Base-by-base conservation (phyloP, 1,140 invertebrate genomes). In the Drosophila lowei region DNA sequence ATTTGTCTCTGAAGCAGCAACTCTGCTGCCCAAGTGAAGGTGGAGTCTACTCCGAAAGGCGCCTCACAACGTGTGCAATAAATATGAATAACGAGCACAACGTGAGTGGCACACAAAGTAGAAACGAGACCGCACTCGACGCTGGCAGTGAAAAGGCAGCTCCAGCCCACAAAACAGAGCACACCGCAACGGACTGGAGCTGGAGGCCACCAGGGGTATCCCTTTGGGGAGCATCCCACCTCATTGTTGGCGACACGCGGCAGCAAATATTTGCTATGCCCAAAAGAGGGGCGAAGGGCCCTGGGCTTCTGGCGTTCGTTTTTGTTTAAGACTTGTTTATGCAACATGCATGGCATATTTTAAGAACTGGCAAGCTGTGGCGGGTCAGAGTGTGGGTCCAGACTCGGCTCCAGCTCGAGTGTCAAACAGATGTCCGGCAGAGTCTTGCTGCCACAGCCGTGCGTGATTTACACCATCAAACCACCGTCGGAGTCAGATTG, bases 81-180 rank as follows among this genome's bases (percentile, higher is more conserved):
- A 88, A 86, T 86, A 86, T 86, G 83, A 86, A 86, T 88, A 86
- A 86, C 83, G 83, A 86, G 83, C 78, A 79, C 83, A 76, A 86
- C 83, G 83, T 86, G 83, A 86, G 83, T 83, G 83, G 83, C 83
- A 88, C 78, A 86, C 83, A 72, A 88, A 88, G 81, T 81, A 86
- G 71, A 78, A 65, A 61, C 62, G 23, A 70, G 59, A 67, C 80
- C 65, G 50, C 48, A 57, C 62, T 68, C 57, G 47, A 30, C 62
- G 55, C 66, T 46, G 79, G 60, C 81, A 70, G 77, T 62, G 58
- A 85, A 81, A 77, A 62, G 77, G 57, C 68, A 63, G 38, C 47
- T 38, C 44, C 42, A 57, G 23, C 15, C n/a, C 44, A 64, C 43
- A 4, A 42, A 23, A 18, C 49, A 30, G 50, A 34, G 28, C 43